A percentile compares a stretch with the other conserved stretches of the same genome.
phyloP scores from a whole-genome alignment of 2,113 vertebrate genomes.

The Odocoileus hemionus region DNA sequence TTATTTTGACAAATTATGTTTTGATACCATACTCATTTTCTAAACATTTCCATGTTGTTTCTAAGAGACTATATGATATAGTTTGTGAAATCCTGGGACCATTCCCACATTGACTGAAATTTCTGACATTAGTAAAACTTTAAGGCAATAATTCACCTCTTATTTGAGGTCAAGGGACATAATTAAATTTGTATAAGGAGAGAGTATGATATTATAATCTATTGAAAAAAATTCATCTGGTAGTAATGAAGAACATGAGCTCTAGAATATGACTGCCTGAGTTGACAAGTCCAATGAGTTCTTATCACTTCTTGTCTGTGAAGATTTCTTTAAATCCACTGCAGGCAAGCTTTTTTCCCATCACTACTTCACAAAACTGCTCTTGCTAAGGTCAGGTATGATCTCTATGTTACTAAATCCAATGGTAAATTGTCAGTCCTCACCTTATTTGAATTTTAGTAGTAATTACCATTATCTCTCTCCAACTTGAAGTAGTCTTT shows the following conservation, averaged over 20 bases:
- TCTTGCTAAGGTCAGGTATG: not conserved
- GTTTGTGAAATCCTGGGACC: not conserved
- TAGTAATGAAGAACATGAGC: not conserved
- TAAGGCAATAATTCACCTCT: conserved; percentile 1
- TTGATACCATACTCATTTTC: not conserved
- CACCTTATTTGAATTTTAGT: not conserved
- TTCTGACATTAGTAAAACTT: conserved; percentile 7
- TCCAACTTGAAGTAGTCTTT: not conserved
- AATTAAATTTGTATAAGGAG: not conserved
- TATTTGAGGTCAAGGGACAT: not conserved
- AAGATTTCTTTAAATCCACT: not conserved
- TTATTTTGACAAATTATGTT: not conserved
- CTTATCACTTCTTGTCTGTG: not conserved
- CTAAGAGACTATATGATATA: not conserved
- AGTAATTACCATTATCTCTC: not conserved
- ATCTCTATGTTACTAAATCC: not conserved
- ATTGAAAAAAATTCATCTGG: not conserved
- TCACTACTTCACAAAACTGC: not conserved
- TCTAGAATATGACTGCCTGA: not conserved
- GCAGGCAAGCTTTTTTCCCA: not conserved
- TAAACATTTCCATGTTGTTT: conserved; percentile 1
- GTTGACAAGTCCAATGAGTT: not conserved
- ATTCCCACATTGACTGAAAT: not conserved
- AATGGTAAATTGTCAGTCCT: not conserved
- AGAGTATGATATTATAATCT: not conserved